phyloP scores from a whole-genome alignment of 2,888 invertebrate genomes.

The Rotaria magnacalcarata region DNA sequence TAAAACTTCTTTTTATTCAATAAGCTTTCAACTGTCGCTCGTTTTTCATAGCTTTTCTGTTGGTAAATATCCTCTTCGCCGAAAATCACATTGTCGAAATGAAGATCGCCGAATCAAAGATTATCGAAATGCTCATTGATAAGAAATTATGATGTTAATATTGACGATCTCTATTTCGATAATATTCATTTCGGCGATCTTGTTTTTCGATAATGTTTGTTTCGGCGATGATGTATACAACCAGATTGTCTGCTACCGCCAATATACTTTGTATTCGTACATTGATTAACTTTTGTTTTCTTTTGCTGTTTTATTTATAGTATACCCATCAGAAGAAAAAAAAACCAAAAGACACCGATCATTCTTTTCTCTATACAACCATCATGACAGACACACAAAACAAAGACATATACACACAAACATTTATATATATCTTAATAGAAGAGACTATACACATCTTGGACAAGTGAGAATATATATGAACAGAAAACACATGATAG shows the following conservation, averaged over 20 bases:
- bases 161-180: no score
- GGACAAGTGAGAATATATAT: neutral
- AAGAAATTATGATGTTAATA: no score
- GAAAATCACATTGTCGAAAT: no score
- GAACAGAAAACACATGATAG: neutral
- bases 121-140: no score
- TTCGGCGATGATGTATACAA: no score
- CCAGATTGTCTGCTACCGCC: no score
- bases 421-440: neutral
- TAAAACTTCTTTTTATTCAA: neutral
- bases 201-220: no score
- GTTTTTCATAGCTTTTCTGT: neutral
- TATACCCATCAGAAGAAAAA: neutral
- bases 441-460: slow-evolving; percentile 21
- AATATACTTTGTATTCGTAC: no score
- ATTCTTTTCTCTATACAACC: neutral
- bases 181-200: no score
- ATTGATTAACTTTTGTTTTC: neutral
- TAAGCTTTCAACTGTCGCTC: neutral
- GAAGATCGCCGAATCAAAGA: no score
- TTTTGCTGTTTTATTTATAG: neutral
- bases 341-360: neutral
- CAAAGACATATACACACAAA: neutral
- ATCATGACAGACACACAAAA: slow-evolving; percentile 4
- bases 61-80: no score